Conservation (phyloP, 2,888 invertebrate genomes). For the Phalangium opilio region DNA sequence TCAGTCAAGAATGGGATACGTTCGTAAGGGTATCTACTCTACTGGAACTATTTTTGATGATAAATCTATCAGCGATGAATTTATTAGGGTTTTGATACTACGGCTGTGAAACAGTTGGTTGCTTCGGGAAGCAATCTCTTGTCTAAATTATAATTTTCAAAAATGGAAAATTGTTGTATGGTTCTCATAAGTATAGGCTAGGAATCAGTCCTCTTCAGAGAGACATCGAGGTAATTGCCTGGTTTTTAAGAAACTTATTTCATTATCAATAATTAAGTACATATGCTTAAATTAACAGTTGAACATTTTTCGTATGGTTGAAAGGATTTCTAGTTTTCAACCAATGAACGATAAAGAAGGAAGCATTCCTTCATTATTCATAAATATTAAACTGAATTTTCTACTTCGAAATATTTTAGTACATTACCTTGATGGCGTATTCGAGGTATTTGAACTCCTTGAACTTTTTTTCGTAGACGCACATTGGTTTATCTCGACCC, state of each 20-base stretch:
- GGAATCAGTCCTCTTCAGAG: too few relatives aligned
- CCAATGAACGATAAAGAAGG: conserved; percentile 16
- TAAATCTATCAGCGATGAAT: conserved; percentile 20
- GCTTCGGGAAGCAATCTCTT: conserved; percentile 12
- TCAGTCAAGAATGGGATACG: conserved; percentile 21
- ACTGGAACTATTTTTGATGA: conserved; percentile 14
- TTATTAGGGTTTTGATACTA: conserved; percentile 19
- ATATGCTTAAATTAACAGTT: conserved; percentile 15
- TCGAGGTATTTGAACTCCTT: conserved; percentile 17
- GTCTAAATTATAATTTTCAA: too few relatives aligned
- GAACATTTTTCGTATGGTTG: conserved; percentile 14
- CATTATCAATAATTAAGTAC: too few relatives aligned
- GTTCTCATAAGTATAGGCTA: too few relatives aligned
- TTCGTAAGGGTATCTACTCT: conserved; percentile 20
- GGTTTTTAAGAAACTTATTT: too few relatives aligned
- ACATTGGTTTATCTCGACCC: conserved; percentile 7
- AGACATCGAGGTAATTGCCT: too few relatives aligned
- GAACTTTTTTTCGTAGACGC: conserved; percentile 20
- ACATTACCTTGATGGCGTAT: conserved; percentile 16
- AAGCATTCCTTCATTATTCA: conserved; percentile 7
- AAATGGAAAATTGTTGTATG: too few relatives aligned
- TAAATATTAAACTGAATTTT: background rate
- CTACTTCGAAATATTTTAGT: too few relatives aligned
- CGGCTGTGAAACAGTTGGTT: conserved; percentile 14
- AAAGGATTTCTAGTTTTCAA: conserved; percentile 14